Conservation (phyloP, 92 coral and sea anemone genomes). For the Galaxea fascicularis region DNA sequence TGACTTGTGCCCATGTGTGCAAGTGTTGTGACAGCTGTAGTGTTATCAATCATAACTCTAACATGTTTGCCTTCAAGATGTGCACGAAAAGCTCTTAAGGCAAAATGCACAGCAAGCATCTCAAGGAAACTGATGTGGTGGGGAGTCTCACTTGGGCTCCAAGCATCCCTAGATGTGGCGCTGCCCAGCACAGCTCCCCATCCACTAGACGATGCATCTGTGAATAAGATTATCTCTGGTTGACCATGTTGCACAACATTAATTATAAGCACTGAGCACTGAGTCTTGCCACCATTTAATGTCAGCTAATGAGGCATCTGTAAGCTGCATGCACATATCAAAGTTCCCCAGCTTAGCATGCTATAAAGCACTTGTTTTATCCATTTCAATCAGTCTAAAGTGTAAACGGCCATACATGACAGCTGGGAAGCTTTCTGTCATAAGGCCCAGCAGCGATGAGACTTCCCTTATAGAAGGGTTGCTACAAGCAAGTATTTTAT, state of each 20-base stretch:
- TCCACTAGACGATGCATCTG: slow-evolving; percentile 34
- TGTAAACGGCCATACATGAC: slow-evolving; percentile 23
- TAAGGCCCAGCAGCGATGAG: slow-evolving; percentile 29
- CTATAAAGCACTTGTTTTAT: slow-evolving; percentile 45
- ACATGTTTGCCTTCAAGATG: slow-evolving; percentile 45
- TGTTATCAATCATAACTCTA: slow-evolving; percentile 50
- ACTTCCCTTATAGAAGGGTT: slow-evolving; percentile 30
- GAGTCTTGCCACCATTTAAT: slow-evolving; percentile 1
- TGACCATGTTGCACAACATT: neutral
- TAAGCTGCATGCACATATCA: slow-evolving; percentile 19
- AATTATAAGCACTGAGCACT: neutral
- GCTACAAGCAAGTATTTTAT: neutral
- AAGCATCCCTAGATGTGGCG: slow-evolving; percentile 23
- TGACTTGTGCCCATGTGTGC: slow-evolving; percentile 67
- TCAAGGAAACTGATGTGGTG: slow-evolving; percentile 30
- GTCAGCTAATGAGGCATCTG: neutral
- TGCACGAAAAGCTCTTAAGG: slow-evolving; percentile 21
- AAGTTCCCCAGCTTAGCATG: slow-evolving; percentile 47
- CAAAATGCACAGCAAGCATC: slow-evolving; percentile 30
- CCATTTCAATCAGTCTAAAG: neutral
- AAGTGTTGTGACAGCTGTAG: slow-evolving; percentile 54
- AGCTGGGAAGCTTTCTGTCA: slow-evolving; percentile 44
- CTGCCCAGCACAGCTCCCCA: slow-evolving; percentile 22
- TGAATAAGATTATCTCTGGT: neutral
- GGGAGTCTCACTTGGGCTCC: slow-evolving; percentile 22